These are phyloP conservation scores for Metallyticus violacea DNA, from an alignment of 2,888 invertebrate species.

Conservation along the genomic window DNA sequence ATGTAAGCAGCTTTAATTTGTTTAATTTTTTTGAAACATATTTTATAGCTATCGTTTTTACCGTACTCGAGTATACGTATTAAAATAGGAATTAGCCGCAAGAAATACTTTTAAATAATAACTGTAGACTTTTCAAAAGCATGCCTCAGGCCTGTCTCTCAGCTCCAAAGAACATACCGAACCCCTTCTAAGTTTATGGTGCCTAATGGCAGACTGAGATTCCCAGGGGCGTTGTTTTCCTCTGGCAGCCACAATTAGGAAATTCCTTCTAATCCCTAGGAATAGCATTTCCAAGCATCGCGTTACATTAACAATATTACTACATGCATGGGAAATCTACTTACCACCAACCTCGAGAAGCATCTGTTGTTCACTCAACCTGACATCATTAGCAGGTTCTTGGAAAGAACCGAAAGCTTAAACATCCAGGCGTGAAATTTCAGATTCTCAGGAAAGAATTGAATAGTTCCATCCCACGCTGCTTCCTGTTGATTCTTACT, in stretches of 20 bases:
- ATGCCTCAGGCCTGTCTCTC: too few species aligned
- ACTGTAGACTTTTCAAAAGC: too few species aligned
- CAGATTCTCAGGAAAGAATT: too few species aligned
- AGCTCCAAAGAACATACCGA: background rate
- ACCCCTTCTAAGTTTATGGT: background rate
- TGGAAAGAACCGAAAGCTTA: background rate
- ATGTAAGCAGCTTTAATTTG: too few species aligned
- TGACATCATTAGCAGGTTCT: background rate
- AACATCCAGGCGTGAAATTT: background rate
- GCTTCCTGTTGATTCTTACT: too few species aligned
- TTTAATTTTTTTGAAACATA: too few species aligned
- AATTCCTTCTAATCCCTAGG: background rate
- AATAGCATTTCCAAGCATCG: background rate
- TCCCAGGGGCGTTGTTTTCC: background rate
- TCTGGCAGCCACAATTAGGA: background rate
- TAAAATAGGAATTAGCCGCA: too few species aligned
- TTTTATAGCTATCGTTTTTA: too few species aligned
- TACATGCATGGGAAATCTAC: background rate
- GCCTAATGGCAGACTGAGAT: background rate
- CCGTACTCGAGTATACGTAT: too few species aligned
- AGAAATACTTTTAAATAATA: too few species aligned
- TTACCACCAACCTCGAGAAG: background rate
- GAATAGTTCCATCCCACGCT: too few species aligned
- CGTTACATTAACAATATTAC: background rate
- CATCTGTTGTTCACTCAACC: background rate